These are phyloP conservation scores for Noturus placidus DNA, from an alignment of 2,113 vertebrate species.

Conservation along the genomic window DNA sequence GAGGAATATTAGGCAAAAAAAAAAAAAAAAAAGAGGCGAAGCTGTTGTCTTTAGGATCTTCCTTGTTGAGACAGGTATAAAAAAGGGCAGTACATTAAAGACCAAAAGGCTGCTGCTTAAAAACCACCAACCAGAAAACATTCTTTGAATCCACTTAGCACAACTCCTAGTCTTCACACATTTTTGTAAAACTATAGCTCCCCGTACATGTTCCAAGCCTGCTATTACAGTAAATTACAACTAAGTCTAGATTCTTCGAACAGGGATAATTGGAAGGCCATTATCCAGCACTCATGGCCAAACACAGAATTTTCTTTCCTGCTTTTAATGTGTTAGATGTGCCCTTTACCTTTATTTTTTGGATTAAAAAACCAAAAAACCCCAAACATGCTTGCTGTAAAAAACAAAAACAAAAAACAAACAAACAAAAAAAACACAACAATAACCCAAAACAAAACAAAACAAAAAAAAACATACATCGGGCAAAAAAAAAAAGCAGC, in stretches of 20 bases:
- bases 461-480: not conserved
- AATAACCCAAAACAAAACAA: not conserved
- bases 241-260: conserved; percentile 58
- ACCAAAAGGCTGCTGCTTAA: conserved; percentile 32
- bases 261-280: conserved; percentile 59
- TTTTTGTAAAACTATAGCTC: conserved; percentile 46
- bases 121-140: conserved; percentile 36
- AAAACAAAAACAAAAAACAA: conserved; percentile 9
- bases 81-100: conserved; percentile 47
- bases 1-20: conserved; percentile 47
- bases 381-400: conserved; percentile 17
- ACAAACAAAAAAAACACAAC: not conserved
- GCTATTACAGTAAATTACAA: conserved; percentile 63
- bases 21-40: conserved; percentile 43
- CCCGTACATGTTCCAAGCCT: conserved; percentile 50
- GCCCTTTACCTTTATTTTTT: conserved; percentile 42
- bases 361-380: conserved; percentile 1
- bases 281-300: conserved; percentile 61
- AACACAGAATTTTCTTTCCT: conserved; percentile 44
- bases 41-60: conserved; percentile 41
- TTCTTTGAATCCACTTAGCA: conserved; percentile 38
- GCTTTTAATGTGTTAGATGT: conserved; percentile 52
- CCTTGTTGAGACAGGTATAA: conserved; percentile 13
- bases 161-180: conserved; percentile 37
- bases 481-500: conserved; percentile 34